Base-by-base conservation (phyloP, 2,797 vertebrate genomes). In the Phataginus tricuspis region DNA sequence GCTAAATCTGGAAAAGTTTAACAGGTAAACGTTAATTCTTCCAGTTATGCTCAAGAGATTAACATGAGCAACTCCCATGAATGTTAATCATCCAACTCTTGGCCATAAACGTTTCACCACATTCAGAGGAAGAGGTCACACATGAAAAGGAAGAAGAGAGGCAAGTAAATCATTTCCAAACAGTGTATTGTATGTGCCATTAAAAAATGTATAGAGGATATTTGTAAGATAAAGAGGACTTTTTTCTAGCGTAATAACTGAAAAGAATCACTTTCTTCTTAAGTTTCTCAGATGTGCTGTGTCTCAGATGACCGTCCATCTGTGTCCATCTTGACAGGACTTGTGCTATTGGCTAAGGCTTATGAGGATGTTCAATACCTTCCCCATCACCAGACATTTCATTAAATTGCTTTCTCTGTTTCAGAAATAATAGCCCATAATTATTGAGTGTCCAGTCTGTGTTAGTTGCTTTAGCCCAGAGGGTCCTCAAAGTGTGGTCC, bases 1-100 rank as follows among this genome's bases (percentile, higher is more conserved):
- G 45, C 31, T 82, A 91, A 87, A 92, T 86, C 79, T 98, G 97
- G 96, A 97, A 98, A 90, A 87, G 82, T 93, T 97, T 97, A 97
- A 90, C 93, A 96, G 84, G 86, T 96, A 94, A 95, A 91, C 79
- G 86, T 51, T 37, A 42, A 53, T 86, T 93, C 66, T 92, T 90
- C 27, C 64, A 91, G 37, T 89, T 92, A 86, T 88, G 37, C 95
- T 84, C 88, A 80, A 92, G 97, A 92, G 96, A 97, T 97, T 96
- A 93, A 86, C 78, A 77, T 7, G 86, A 89, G 91, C 91, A 96
- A 68, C 89, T 97, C 92, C 77, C 86, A 94, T 96, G 88, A 90
- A 96, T 64, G 92, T 96, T 97, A 95, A 96, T 96, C 94, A 84
- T 78, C 57, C 31, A 93, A 74, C 25, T 42, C 49, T 95, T 71